Evolutionary conservation across 92 coral and sea anemone genomes (phyloP).

Genomic region (Hydrozoanthus gracilis): DNA sequence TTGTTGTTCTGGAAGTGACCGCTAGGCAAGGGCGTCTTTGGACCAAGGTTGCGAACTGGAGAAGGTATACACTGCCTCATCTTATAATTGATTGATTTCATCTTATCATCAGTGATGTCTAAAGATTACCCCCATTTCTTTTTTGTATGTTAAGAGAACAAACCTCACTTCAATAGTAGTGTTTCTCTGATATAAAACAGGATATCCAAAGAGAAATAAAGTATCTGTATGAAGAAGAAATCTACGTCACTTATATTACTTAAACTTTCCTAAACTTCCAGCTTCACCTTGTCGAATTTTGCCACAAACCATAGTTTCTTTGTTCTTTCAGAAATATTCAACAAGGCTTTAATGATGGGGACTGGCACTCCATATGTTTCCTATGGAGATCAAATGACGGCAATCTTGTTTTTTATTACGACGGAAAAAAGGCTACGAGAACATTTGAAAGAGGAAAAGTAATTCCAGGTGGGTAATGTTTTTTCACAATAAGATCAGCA

Average conservation of each 20-base stretch:
- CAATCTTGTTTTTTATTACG: neutral
- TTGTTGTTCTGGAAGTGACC: constrained; percentile 62
- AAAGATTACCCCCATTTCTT: no score
- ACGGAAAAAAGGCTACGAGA: neutral
- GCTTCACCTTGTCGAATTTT: no score
- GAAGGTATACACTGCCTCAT: constrained; percentile 41
- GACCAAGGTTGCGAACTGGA: neutral
- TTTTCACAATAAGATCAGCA: no score
- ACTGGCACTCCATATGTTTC: constrained; percentile 23
- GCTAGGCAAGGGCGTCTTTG: constrained; percentile 56
- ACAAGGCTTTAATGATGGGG: neutral
- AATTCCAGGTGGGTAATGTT: constrained; percentile 4
- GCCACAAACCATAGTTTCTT: neutral
- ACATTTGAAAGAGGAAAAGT: neutral
- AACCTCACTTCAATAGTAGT: no score
- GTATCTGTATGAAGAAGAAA: no score
- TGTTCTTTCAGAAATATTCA: neutral
- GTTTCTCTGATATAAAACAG: no score
- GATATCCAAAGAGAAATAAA: no score
- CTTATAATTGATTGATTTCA: no score
- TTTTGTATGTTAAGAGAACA: no score
- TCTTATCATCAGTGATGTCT: no score
- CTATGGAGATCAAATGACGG: constrained; percentile 25
- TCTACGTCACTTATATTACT: no score
- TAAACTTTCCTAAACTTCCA: no score